Evolutionary conservation across 2,888 invertebrate genomes (phyloP), one percentile per base, ranked within the genome.

Genomic region (Mycalesis mineus): DNA sequence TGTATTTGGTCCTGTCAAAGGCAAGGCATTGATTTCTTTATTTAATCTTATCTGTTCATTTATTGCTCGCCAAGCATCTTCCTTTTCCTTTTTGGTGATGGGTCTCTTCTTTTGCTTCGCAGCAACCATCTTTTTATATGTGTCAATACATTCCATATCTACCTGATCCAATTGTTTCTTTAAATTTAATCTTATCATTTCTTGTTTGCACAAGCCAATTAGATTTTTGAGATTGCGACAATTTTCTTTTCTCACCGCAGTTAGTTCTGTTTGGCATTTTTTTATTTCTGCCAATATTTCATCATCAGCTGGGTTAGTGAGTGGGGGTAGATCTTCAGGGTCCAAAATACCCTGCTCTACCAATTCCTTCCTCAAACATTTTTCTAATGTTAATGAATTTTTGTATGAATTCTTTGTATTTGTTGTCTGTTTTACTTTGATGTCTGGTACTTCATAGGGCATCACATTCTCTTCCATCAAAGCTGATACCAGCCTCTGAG

Each of bases 251-350:
- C 96, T 93, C 7, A 96, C 92, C 17, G 93, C 92, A 50, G 92
- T 91, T 14, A 96, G 82, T 81, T 97, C 97, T 58, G 95, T 93
- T 72, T 97, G 96, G 67, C 97, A 96, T 70, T 95, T 93, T 73
- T 95, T 95, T 11, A 98, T 95, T 88, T 98, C 98, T 8, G 92
- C 88, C 63, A 97, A 87, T 70, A 98, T 95, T 82, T 98, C 98
- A 84, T 97, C 97, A 71, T 96, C 95, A 3, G 95, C 93, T 52
- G 92, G 91, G 66, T 86, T 90, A 11, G 86, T 87, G 51, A 91
- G 79, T 42, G 93, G 93, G 2, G 91, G 89, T 44, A 92, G 82
- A 72, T 94, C 93, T 64, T 93, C 94, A 5, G 93, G 91, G 68
- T 95, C 95, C 33, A 96, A 79, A 54, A 96, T 93, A 55, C 97